Conservation (phyloP, 2,888 invertebrate species). For the Venusia cambrica region DNA sequence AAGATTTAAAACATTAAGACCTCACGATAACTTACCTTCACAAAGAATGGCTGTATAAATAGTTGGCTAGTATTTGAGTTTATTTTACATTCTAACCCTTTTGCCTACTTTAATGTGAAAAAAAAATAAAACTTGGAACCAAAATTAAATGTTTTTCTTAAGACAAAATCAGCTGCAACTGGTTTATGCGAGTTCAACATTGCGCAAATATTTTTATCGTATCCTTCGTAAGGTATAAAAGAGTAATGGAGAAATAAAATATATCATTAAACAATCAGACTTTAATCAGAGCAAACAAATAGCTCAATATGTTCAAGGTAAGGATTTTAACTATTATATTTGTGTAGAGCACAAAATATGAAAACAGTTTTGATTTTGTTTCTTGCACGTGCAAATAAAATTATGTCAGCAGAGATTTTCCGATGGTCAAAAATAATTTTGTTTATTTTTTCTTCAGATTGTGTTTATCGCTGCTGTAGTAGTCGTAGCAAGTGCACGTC, state of each 20-base stretch:
- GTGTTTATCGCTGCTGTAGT: conserved; percentile 30
- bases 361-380: too few relatives aligned
- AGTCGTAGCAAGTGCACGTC: conserved; percentile 34
- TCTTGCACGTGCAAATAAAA: too few relatives aligned
- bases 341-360: too few relatives aligned
- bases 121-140: background rate
- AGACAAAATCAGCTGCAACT: conserved; percentile 16
- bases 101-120: too few relatives aligned
- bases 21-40: too few relatives aligned
- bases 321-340: too few relatives aligned
- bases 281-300: conserved; percentile 6
- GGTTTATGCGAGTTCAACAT: conserved; percentile 12
- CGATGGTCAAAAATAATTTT: too few relatives aligned
- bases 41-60: too few relatives aligned
- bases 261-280: conserved; percentile 14
- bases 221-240: conserved; percentile 19
- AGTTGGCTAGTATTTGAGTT: too few relatives aligned
- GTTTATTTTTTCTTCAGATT: conserved; percentile 24
- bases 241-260: background rate
- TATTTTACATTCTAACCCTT: too few relatives aligned
- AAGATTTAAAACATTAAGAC: too few relatives aligned
- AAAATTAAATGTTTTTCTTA: conserved; percentile 15
- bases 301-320: conserved; percentile 21
- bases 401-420: too few relatives aligned
- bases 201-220: conserved; percentile 5